Conservation (phyloP, 2,113 vertebrate genomes). For the Dromaius novaehollandiae region DNA sequence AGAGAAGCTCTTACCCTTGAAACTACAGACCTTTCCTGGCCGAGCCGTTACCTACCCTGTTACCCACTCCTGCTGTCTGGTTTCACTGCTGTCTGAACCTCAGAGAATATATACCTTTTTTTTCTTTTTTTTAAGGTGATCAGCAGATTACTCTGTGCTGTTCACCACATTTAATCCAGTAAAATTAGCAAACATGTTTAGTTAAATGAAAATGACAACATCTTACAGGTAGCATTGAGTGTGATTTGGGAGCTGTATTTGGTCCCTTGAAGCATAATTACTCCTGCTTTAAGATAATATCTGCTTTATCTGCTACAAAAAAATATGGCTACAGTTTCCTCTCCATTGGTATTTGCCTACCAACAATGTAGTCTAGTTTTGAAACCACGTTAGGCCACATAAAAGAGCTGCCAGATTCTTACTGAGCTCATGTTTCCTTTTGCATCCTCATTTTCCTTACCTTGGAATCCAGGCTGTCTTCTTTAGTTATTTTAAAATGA, state of each 20-base stretch:
- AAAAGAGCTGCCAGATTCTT: conserved; percentile 37
- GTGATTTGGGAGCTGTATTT: not conserved
- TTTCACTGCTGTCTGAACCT: not conserved
- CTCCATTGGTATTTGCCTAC: not conserved
- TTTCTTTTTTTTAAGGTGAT: not conserved
- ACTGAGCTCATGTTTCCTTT: conserved; percentile 2
- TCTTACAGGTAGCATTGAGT: not conserved
- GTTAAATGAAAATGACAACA: not conserved
- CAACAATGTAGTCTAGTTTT: conserved; percentile 1
- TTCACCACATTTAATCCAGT: not conserved
- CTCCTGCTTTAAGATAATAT: not conserved
- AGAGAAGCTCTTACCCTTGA: not conserved
- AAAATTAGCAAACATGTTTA: not conserved
- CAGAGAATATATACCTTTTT: not conserved
- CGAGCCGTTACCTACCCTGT: not conserved
- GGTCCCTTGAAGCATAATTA: not conserved
- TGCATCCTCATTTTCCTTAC: not conserved
- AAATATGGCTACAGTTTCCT: not conserved
- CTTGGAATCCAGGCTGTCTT: conserved; percentile 5
- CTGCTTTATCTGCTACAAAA: not conserved
- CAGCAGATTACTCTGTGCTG: not conserved
- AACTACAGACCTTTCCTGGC: not conserved
- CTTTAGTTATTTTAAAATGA: conserved; percentile 45
- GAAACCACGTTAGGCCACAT: conserved; percentile 5
- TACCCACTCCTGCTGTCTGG: not conserved